Evolutionary conservation across 2,888 invertebrate genomes (phyloP), one percentile per base, ranked within the genome.

Genomic region (Leptinotarsa juncta): DNA sequence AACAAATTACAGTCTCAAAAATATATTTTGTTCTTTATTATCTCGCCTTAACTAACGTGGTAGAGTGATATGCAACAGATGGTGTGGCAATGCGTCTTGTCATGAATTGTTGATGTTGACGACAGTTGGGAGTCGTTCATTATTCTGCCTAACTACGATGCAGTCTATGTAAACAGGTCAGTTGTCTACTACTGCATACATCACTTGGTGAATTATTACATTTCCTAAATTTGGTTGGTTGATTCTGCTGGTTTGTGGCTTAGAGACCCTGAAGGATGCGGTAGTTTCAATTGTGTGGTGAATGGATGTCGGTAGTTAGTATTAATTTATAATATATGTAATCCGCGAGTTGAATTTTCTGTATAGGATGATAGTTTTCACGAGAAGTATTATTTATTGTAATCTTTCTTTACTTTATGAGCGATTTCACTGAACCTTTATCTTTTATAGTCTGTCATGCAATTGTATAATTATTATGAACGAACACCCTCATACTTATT

Each of bases 21-120:
- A 51, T 51, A 55, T 55, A 15, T 18, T 57, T 57, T 12, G 10
- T 18, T 18, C 10, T 18, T 23, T 20, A 18, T 57, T 57, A 57
- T 18, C 55, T 3, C 3, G 4, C 12, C 57, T 23, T 26, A 14
- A 57, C 14, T 4, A 23, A 20, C 57, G 3, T 4, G 26, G 23
- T 15, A 23, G 26, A 57, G 14, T 57, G 57, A 26, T 10, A 57
- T 57, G 26, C 57, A 26, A 57, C 26, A 57, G 23, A 53, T 53
- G 65, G 42, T 42, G 60, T 55, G 55, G 65, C 51, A 23, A 5
- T 55, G 68, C 53, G 18, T 65, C 65, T 65, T 71, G 23, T 62
- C 42, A 32, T 53, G 42, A 10, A 70, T 65, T 32, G 32, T 51
- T 53, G 20, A 32, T 26, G 68, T 68, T 32, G 55, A 42, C 55